A percentile compares a stretch with the other conserved stretches of the same genome.
Evolutionary conservation across 2,113 vertebrate genomes (phyloP).

Genomic region (Rhinoptilus africanus): DNA sequence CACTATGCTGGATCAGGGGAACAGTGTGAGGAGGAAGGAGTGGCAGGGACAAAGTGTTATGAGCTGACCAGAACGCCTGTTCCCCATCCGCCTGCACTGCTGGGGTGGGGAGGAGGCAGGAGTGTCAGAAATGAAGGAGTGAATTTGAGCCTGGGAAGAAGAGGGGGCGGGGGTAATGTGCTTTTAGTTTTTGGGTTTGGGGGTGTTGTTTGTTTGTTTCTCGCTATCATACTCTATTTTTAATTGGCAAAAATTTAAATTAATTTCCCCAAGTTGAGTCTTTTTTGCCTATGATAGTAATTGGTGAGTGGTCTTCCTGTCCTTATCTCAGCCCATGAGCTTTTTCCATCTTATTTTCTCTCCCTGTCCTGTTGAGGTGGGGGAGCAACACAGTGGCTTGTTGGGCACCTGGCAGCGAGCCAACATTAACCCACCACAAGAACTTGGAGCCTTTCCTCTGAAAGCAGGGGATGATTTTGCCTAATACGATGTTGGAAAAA

Average conservation of each 20-base stretch:
- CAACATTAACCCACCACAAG: not conserved
- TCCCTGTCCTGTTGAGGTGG: not conserved
- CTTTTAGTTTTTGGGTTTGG: not conserved
- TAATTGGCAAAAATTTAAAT: not conserved
- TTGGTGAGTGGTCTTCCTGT: not conserved
- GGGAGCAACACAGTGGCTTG: not conserved
- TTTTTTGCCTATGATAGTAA: not conserved
- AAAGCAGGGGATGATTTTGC: not conserved
- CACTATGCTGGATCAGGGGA: not conserved
- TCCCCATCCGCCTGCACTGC: not conserved
- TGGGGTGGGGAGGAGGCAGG: not conserved
- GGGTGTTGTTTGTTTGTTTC: not conserved
- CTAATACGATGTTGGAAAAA: not conserved
- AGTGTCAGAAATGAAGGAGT: not conserved
- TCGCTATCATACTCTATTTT: not conserved
- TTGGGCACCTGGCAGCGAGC: not conserved
- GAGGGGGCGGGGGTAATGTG: not conserved
- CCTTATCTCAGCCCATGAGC: not conserved
- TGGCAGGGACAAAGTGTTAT: not conserved
- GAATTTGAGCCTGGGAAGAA: not conserved
- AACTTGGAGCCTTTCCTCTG: not conserved
- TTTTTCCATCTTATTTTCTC: not conserved
- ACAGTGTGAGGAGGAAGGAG: not conserved
- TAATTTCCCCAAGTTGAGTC: not conserved
- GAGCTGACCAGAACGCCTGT: not conserved